Evolutionary conservation across 2,797 vertebrate genomes (phyloP), one percentile per base, ranked within the genome.

Genomic region (Coranthus polyacanthus): DNA sequence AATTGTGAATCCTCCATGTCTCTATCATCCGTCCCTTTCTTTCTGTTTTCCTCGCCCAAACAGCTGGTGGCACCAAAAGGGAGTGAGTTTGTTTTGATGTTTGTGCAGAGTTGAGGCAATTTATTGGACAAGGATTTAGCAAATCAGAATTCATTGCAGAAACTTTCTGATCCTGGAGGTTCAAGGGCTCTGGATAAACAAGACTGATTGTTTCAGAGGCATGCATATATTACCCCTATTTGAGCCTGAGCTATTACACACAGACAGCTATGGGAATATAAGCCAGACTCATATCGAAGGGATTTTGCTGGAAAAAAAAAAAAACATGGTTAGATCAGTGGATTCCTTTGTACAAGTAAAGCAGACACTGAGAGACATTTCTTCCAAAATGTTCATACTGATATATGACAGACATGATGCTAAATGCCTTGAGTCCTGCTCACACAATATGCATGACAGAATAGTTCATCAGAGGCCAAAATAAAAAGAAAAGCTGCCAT

Each of bases 101-200:
- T 88, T 87, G 75, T 67, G 58, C 53, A 78, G 83, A 88, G 83
- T 77, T 37, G 68, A 86, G 82, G 81, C 87, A 90, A 89, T 92
- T 90, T 93, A 90, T 89, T 89, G 88, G 80, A 90, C 75, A 72
- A 87, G 84, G 89, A 91, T 92, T 93, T 85, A 80, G 75, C 74
- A 82, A 87, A 92, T 91, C 86, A 86, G 81, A 91, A 92, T 92
- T 84, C 77, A 87, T 80, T 63, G 90, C 82, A 79, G 74, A 87
- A 87, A 86, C 71, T 84, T 90, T 88, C 75, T 84, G 86, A 90
- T 93, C 90, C 89, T 80, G 69, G 68, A 81, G 83, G 80, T 92
- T 91, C 68, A 89, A 92, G 86, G 88, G 88, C 84, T 92, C 84
- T 82, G 87, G 85, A 86, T 90, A 91, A 92, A 91, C 89, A 92